These are phyloP conservation scores for Elmis aenea DNA, from an alignment of 2,888 invertebrate genomes.

Conservation along the genomic window DNA sequence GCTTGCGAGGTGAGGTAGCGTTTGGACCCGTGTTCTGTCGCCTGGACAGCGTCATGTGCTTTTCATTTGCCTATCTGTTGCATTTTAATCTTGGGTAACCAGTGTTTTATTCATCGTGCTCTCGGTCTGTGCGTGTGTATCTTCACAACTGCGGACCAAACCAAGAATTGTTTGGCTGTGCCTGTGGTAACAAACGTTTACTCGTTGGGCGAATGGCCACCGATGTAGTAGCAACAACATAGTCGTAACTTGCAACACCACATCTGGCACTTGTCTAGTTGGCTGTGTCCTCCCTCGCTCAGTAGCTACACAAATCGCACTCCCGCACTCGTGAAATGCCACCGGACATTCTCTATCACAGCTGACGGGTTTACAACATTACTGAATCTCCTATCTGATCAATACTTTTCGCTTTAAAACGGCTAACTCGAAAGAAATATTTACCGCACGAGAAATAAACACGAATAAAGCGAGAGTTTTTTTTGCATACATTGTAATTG, in stretches of 20 bases:
- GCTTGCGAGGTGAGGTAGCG: constrained; percentile 31
- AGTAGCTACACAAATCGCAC: constrained; percentile 29
- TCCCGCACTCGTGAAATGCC: constrained; percentile 31
- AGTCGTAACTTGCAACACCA: constrained; percentile 18
- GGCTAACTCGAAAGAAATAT: background rate
- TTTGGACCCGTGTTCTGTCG: constrained; percentile 25
- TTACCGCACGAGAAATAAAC: no score
- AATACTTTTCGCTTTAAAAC: background rate
- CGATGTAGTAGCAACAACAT: constrained; percentile 14
- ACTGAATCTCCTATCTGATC: background rate
- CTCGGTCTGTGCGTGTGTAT: constrained; percentile 15
- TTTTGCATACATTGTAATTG: no score
- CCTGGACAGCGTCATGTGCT: constrained; percentile 27
- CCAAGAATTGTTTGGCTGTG: background rate
- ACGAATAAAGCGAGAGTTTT: no score
- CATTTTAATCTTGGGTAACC: constrained; percentile 20
- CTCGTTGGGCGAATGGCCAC: constrained; percentile 13
- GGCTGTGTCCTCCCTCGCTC: constrained; percentile 21
- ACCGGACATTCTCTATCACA: constrained; percentile 24
- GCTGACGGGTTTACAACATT: constrained; percentile 2
- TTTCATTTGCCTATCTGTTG: constrained; percentile 31
- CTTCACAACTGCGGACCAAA: constrained; percentile 1
- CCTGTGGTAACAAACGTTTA: background rate
- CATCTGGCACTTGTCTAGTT: constrained; percentile 21
- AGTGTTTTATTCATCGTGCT: constrained; percentile 17